Percentiles rank a stretch among this genome's conserved stretches.
These are phyloP conservation scores for Drosophila tsacasi DNA, from an alignment of 1,140 invertebrate genomes.

Conservation along the genomic window DNA sequence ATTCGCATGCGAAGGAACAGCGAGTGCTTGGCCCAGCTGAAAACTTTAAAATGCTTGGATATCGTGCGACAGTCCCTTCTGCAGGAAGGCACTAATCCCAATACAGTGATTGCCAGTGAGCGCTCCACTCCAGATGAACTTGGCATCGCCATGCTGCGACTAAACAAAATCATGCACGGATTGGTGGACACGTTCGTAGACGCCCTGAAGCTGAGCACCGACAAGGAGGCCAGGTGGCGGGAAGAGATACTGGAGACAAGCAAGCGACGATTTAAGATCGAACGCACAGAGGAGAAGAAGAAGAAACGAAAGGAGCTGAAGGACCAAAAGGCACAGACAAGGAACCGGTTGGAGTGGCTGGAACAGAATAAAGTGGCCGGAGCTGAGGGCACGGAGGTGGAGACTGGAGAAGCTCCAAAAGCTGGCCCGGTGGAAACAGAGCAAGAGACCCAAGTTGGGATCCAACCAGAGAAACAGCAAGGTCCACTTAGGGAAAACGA, in stretches of 20 bases:
- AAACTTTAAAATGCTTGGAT: constrained; percentile 53
- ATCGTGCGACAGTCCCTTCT: constrained; percentile 58
- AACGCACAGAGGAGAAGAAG: constrained; percentile 62
- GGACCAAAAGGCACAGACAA: constrained; percentile 59
- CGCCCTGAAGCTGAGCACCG: constrained; percentile 43
- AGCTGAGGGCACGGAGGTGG: not conserved
- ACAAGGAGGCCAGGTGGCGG: constrained; percentile 62
- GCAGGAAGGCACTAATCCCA: constrained; percentile 57
- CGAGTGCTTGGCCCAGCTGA: constrained; percentile 62
- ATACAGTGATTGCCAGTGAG: constrained; percentile 67
- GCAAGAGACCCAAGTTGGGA: not conserved
- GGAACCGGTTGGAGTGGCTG: constrained; percentile 73
- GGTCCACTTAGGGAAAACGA: not conserved
- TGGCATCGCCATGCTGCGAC: constrained; percentile 65
- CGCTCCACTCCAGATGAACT: constrained; percentile 72
- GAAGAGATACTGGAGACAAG: constrained; percentile 69
- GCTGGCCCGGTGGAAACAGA: not conserved
- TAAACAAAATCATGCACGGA: constrained; percentile 69
- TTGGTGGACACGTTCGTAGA: constrained; percentile 55
- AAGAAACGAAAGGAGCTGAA: constrained; percentile 65
- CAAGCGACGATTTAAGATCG: constrained; percentile 62
- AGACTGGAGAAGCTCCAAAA: not conserved
- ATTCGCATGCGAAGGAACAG: constrained; percentile 55
- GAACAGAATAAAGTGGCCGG: constrained; percentile 48
- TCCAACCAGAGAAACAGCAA: not conserved